phyloP scores from a whole-genome alignment of 2,888 invertebrate species.

The Schizaphis graminum region DNA sequence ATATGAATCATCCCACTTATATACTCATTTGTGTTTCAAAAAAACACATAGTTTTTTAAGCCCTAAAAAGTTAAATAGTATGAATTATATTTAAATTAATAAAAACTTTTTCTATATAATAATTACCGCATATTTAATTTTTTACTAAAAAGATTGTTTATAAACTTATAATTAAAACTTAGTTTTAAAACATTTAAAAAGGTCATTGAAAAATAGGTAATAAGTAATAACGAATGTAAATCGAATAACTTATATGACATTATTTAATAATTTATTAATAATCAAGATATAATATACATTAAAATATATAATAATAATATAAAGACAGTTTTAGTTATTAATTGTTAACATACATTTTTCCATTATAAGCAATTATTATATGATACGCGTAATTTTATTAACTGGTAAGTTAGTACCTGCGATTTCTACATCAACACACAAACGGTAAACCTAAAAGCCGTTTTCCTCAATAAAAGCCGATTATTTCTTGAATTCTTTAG shows the following conservation, averaged over 20 bases:
- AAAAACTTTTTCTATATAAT: background rate
- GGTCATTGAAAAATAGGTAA: background rate
- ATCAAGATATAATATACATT: background rate
- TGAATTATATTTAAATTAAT: background rate
- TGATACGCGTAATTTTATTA: background rate
- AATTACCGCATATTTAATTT: background rate
- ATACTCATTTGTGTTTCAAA: background rate
- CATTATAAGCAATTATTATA: background rate
- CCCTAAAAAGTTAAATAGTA: background rate
- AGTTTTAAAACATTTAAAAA: background rate
- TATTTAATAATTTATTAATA: background rate
- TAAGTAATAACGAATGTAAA: background rate
- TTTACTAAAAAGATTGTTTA: background rate
- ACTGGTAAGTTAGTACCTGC: background rate
- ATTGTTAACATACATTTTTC: background rate
- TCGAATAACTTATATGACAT: background rate
- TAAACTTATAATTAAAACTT: background rate
- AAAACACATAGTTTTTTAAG: background rate
- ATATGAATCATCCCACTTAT: background rate
- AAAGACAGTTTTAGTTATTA: background rate
- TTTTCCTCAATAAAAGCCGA: conserved; percentile 56
- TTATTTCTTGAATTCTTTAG: conserved; percentile 37
- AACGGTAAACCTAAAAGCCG: conserved; percentile 16
- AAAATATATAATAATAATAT: background rate
- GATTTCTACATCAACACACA: conserved; percentile 20